Percentiles rank a stretch among this genome's conserved stretches.
Conservation (phyloP, 2,888 invertebrate species). For the Blastobasis lacticolella region DNA sequence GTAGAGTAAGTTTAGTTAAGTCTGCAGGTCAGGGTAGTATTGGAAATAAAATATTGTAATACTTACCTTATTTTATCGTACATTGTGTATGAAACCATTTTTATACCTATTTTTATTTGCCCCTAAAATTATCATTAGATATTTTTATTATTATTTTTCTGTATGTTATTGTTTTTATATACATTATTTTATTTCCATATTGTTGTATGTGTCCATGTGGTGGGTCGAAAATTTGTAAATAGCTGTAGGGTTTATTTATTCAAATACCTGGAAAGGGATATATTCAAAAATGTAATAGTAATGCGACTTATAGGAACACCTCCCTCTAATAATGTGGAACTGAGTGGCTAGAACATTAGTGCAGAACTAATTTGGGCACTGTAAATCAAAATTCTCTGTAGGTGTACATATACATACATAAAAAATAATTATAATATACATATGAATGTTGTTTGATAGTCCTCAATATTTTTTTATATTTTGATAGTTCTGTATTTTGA, state of each 20-base stretch:
- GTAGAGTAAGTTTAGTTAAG: constrained; percentile 71
- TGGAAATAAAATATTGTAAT: constrained; percentile 66
- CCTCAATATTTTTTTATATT: constrained; percentile 76
- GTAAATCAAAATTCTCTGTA: constrained; percentile 59
- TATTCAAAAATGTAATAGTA: constrained; percentile 41
- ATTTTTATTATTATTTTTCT: constrained; percentile 25
- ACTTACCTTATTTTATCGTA: constrained; percentile 47
- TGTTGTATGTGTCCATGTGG: constrained; percentile 70
- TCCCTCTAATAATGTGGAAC: constrained; percentile 41
- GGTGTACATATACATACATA: constrained; percentile 68
- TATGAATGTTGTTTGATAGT: constrained; percentile 74
- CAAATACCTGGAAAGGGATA: constrained; percentile 44
- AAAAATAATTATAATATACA: constrained; percentile 60
- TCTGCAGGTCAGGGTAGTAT: constrained; percentile 72
- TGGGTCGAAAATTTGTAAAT: constrained; percentile 68
- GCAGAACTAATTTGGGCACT: constrained; percentile 68
- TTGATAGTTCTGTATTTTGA: constrained; percentile 75
- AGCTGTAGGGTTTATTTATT: constrained; percentile 68
- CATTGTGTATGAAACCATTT: constrained; percentile 44
- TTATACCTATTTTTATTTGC: constrained; percentile 43
- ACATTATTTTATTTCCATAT: constrained; percentile 62
- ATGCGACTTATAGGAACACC: constrained; percentile 43
- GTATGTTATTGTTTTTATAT: constrained; percentile 48
- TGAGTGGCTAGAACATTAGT: constrained; percentile 45
- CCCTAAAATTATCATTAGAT: constrained; percentile 24